Base-by-base conservation (phyloP, 2,888 invertebrate genomes). In the Marronus borbonicus region DNA sequence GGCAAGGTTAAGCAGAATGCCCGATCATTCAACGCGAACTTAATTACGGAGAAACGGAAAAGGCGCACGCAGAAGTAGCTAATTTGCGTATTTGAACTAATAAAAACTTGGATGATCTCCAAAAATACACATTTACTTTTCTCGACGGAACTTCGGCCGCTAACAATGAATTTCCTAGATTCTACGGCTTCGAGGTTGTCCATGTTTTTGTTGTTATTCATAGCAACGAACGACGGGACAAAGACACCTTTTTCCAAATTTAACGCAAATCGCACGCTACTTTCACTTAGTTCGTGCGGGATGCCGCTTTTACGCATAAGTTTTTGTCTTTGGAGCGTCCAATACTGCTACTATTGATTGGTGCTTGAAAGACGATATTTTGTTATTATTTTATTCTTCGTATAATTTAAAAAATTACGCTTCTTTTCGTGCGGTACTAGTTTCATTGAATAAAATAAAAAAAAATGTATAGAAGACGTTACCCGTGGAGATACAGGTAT, bases 201-300 rank as follows among this genome's bases (percentile, higher is more conserved):
- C n/a, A 8, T 44, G 72, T 72, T 72, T 72, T 72, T 72, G 72
- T 72, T 72, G 72, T 72, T 72, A 72, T 72, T 72, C 72, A 72
- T 72, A 60, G 72, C 55, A 17, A 55, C 55, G 17, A 17, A 28
- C 36, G 31, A 14, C 20, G 20, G 72, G 60, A 72, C 72, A 72
- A 72, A 72, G 72, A 72, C 58, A 24, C 72, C 28, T 39, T 64
- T 75, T 65, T 17, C 75, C 65, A 64, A 75, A 75, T 64, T 64
- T 65, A 76, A 64, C 24, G 7, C 49, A 52, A 75, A 49, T 8
- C n/a, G 44, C n/a, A 65, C 17, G 36, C 60, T 28, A 49, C 17
- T 62, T 39, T 75, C 24, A 39, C 8, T 17, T 49, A 44, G 49
- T 31, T 17, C 60, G 36, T 14, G 62, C 39, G 39, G 24, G 60